These are phyloP conservation scores for fruit fly (Drosophila melanogaster) DNA, from an alignment of 1,140 invertebrate species.

Conservation along the genomic window DNA sequence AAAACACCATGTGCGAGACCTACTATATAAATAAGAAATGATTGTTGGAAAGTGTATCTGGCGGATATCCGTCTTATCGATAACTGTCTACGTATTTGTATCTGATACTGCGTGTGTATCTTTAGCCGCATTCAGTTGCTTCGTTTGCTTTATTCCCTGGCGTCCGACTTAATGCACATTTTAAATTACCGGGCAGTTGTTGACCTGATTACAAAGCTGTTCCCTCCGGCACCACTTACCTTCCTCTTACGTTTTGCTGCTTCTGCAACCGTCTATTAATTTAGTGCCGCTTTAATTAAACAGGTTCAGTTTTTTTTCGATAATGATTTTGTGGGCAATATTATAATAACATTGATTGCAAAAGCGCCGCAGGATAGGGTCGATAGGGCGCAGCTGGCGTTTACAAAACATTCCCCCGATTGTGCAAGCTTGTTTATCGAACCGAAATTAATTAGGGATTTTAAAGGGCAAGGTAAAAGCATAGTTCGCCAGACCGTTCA, in stretches of 20 bases:
- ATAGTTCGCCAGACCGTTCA: constrained; percentile 31
- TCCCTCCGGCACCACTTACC: constrained; percentile 24
- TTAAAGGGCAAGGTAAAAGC: constrained; percentile 51
- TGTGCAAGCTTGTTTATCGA: constrained; percentile 26
- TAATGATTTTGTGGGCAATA: constrained; percentile 53
- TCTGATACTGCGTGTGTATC: constrained; percentile 5
- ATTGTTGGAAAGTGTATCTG: constrained; percentile 13
- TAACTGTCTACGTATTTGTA: constrained; percentile 7
- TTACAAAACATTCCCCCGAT: constrained; percentile 10
- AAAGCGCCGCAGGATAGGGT: constrained; percentile 9
- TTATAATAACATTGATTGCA: constrained; percentile 60
- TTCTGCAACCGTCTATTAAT: constrained; percentile 48
- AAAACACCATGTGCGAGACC: constrained; percentile 12
- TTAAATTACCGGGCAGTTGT: constrained; percentile 55
- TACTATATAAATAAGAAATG: constrained; percentile 20
- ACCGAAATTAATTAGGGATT: constrained; percentile 46
- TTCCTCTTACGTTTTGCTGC: not conserved
- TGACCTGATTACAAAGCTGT: constrained; percentile 61
- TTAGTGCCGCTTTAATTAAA: constrained; percentile 58
- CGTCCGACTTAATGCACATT: constrained; percentile 54
- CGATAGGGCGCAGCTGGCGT: not conserved
- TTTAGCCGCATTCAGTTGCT: not conserved
- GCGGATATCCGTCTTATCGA: constrained; percentile 6
- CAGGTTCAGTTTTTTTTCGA: constrained; percentile 24
- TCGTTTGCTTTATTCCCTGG: constrained; percentile 34